Percentiles rank a stretch among this genome's conserved stretches.
Conservation (phyloP, 2,797 vertebrate species). For the Hirundo rustica region DNA sequence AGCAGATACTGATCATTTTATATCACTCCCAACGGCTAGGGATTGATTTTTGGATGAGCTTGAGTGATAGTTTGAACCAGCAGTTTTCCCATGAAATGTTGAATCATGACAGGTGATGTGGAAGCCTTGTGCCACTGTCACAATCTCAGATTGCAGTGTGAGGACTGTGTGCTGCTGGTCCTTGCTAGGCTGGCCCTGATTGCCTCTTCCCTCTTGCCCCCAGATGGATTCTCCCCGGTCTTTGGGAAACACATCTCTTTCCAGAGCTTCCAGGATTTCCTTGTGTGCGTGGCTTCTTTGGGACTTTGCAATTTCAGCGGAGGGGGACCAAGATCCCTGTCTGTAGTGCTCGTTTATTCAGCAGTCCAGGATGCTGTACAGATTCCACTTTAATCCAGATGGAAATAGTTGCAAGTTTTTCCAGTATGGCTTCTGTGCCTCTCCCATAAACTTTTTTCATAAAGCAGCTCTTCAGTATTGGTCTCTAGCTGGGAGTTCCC, state of each 20-base stretch:
- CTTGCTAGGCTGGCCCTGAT: neutral
- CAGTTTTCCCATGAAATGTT: neutral
- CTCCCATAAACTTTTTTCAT: neutral
- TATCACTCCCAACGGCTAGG: neutral
- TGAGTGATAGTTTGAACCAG: neutral
- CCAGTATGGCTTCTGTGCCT: neutral
- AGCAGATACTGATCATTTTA: neutral
- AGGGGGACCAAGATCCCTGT: neutral
- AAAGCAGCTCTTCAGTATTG: neutral
- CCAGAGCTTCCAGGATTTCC: neutral
- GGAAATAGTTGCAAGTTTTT: neutral
- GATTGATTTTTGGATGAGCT: conserved; percentile 8
- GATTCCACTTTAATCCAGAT: neutral
- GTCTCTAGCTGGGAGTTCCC: neutral
- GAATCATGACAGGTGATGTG: neutral
- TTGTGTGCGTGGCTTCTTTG: neutral
- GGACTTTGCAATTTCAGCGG: fast-evolving
- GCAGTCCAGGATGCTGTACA: neutral
- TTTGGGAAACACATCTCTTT: neutral
- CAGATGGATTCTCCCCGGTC: neutral
- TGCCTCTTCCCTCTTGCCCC: neutral
- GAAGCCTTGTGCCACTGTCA: neutral
- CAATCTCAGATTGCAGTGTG: fast-evolving
- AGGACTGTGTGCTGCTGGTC: neutral
- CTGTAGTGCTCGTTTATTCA: neutral